Conservation (phyloP, 1,140 invertebrate genomes). For the Aphidius gifuensis region DNA sequence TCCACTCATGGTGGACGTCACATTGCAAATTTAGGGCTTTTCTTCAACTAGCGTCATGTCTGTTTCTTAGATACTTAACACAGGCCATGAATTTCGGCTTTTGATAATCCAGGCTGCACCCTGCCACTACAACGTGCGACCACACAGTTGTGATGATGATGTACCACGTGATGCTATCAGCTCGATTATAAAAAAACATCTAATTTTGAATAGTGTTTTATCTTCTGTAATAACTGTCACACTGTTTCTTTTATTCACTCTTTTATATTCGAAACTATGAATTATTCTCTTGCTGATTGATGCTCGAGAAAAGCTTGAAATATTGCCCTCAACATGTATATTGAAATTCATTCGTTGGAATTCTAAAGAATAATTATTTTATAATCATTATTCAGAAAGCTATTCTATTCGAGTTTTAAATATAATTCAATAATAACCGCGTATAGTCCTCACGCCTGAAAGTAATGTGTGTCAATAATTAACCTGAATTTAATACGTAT, state of each 20-base stretch:
- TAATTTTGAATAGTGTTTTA: constrained; percentile 17
- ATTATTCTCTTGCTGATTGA: constrained; percentile 8
- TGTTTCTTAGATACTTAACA: too few species aligned
- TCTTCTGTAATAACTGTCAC: constrained; percentile 11
- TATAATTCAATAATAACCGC: neutral
- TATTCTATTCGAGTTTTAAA: neutral
- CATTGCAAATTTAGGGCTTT: too few species aligned
- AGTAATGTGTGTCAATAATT: neutral
- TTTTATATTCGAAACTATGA: constrained; percentile 9
- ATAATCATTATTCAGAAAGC: neutral
- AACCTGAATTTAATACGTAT: neutral
- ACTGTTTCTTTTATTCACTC: constrained; percentile 15
- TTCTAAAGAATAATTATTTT: too few species aligned
- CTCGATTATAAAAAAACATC: constrained; percentile 4
- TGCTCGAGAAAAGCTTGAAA: neutral
- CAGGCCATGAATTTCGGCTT: too few species aligned
- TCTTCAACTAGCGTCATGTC: too few species aligned
- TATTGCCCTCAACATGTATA: too few species aligned
- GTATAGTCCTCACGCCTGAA: neutral
- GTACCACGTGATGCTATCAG: too few species aligned
- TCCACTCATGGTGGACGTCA: too few species aligned
- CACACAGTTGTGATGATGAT: too few species aligned
- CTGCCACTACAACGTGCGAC: too few species aligned
- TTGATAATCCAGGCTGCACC: too few species aligned
- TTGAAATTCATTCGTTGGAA: too few species aligned